Base-by-base conservation (phyloP, 2,797 vertebrate genomes). In the Xyrichtys novacula region DNA sequence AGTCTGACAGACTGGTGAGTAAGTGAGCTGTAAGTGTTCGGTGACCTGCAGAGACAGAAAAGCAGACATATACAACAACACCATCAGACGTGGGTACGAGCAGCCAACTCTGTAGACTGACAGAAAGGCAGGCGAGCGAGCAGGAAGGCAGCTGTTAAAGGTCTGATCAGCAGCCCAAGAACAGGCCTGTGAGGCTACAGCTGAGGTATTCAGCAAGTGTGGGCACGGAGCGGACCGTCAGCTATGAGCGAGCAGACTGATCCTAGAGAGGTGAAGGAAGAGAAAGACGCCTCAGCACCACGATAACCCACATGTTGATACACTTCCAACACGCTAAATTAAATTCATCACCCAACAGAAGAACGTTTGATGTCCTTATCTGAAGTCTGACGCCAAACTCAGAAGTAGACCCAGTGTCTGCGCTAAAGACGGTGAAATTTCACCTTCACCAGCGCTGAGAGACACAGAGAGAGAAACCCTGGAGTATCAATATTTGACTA, bases 191-290 rank as follows among this genome's bases (percentile, higher is more conserved):
- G 66, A 81, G 76, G 68, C 50, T n/a, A 22, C 0, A 50, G 75
- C 80, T 80, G 56, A 19, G 88, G 88, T 86, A 86, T 90, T 86
- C 80, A 60, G 80, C 88, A 85, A 86, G 88, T 88, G 86, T 78
- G 81, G 86, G 63, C 88, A 88, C 49, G 62, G 66, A 54, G 56
- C 25, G 15, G 48, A 57, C 68, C 32, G 78, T 43, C 79, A 76
- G 78, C 76, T 68, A 39, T 46, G 67, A 75, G 74, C 29, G 34
- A 23, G 47, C 22, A 25, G 44, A 7, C 12, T 26, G 36, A 0
- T n/a, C n/a, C n/a, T 1, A 25, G 62, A 36, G 5, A 29, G 26
- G 4, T 11, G 3, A 5, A 17, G 28, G 20, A 14, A 32, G 5
- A 28, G 4, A 57, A 25, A 22, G 1, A 25, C n/a, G n/a, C n/a